phyloP scores from a whole-genome alignment of 2,888 invertebrate species.

The Abrostola tripartita region DNA sequence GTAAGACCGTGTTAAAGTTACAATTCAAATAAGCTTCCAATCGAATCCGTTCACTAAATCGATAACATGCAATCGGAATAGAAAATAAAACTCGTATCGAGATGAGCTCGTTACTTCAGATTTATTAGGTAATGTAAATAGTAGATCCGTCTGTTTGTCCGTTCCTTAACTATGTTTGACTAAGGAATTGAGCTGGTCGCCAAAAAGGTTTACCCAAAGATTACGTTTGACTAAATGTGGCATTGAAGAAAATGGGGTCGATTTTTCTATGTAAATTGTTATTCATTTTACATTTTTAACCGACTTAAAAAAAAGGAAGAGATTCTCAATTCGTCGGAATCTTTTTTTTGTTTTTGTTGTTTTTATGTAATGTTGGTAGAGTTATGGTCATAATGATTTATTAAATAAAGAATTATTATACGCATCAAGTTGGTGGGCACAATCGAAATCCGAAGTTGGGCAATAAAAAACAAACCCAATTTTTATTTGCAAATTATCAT shows the following conservation, averaged over 20 bases:
- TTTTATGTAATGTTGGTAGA: too few relatives aligned
- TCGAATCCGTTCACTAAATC: conserved; percentile 10
- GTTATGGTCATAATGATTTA: too few relatives aligned
- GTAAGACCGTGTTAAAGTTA: too few relatives aligned
- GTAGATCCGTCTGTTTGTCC: conserved; percentile 65
- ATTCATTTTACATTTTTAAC: not conserved
- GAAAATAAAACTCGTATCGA: conserved; percentile 63
- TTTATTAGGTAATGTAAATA: conserved; percentile 78
- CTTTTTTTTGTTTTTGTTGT: not conserved
- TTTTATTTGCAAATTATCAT: too few relatives aligned
- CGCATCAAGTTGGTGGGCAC: too few relatives aligned
- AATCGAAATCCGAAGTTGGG: too few relatives aligned
- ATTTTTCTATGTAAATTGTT: not conserved
- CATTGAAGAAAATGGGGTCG: conserved; percentile 9
- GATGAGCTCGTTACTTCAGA: conserved; percentile 73
- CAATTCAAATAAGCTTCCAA: too few relatives aligned
- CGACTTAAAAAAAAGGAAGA: too few relatives aligned
- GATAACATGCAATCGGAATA: conserved; percentile 22
- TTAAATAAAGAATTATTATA: too few relatives aligned
- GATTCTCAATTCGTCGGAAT: not conserved
- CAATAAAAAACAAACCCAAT: too few relatives aligned
- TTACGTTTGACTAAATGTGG: conserved; percentile 51
- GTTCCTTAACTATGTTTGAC: conserved; percentile 79
- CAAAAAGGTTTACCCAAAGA: conserved; percentile 61
- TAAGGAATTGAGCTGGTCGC: conserved; percentile 66